Base-by-base conservation (phyloP, 2,113 vertebrate genomes). In the Microcebus murinus region DNA sequence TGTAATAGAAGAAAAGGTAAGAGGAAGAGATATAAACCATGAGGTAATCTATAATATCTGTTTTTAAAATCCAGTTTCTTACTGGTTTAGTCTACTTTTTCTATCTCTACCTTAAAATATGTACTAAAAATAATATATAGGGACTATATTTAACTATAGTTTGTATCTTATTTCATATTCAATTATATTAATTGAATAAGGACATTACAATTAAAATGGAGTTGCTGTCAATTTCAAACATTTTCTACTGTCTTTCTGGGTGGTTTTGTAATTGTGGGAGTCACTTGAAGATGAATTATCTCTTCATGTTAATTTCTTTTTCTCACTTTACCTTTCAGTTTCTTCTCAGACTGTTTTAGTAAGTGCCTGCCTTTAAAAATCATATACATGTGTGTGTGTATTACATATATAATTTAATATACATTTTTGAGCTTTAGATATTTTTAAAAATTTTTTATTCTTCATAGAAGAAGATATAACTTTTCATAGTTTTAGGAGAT, bases 91-190 rank as follows among this genome's bases (percentile, higher is more conserved):
- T 95, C 36, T 91, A 86, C 61, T 89, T 94, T 95, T 86, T 88
- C 70, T 82, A 76, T 77, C 45, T 93, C 50, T 93, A 48, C 12
- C 74, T 97, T 94, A 31, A 91, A 91, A 93, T 85, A 91, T 20
- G 14, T 13, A 89, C 57, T 93, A 68, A 95, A 91, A 93, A 31
- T 21, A 87, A 81, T 25, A 95, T 45, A 87, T 17, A 34, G 57
- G 59, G 63, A 39, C 17, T 87, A 83, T 21, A 86, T 89, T 94
- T 92, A 86, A 94, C 39, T 92, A 15, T 45, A 23, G 14, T 81
- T 95, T 87, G 9, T 83, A 94, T 71, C 68, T 87, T 85, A 91
- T 95, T 96, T 87, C 82, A 91, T 84, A 95, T 61, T 95, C 91
- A 94, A 13, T 86, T 88, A 45, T 5, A 94, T 73, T 83, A 86